Evolutionary conservation across 2,797 vertebrate genomes (phyloP).

Genomic region (Amblyraja radiata): DNA sequence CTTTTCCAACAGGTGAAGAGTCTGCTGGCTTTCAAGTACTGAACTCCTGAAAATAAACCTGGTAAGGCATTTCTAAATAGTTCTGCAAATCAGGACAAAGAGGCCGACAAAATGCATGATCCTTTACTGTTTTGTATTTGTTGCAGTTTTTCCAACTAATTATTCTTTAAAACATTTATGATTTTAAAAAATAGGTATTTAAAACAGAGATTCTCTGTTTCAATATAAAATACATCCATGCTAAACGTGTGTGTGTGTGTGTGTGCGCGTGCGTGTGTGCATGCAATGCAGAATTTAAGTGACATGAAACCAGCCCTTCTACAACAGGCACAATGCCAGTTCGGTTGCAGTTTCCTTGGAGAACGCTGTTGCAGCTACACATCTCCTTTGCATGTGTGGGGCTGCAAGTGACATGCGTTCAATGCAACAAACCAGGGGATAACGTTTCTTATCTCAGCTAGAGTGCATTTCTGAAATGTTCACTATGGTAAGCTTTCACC

Average conservation of each 20-base stretch:
- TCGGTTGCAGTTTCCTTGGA: background rate
- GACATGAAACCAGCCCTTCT: background rate
- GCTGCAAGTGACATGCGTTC: background rate
- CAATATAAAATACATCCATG: slow-evolving; percentile 34
- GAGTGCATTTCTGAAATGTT: background rate
- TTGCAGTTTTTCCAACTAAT: background rate
- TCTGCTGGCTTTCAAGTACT: slow-evolving; percentile 21
- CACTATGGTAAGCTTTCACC: background rate
- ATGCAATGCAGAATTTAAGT: slow-evolving; percentile 30
- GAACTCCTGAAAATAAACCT: slow-evolving; percentile 28
- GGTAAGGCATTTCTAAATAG: slow-evolving; percentile 26
- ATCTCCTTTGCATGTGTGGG: background rate
- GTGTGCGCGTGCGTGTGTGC: background rate
- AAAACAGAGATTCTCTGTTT: slow-evolving; percentile 29
- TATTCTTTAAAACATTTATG: background rate
- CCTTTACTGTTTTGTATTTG: background rate
- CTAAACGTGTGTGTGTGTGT: background rate
- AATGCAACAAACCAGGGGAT: background rate
- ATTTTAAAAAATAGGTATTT: slow-evolving; percentile 26
- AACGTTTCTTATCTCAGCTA: background rate
- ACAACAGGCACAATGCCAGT: background rate
- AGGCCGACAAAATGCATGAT: background rate
- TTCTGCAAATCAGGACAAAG: background rate
- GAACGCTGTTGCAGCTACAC: background rate
- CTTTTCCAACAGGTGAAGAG: background rate